Evolutionary conservation across 2,888 invertebrate genomes (phyloP).

Genomic region (Epinotia brunnichana): DNA sequence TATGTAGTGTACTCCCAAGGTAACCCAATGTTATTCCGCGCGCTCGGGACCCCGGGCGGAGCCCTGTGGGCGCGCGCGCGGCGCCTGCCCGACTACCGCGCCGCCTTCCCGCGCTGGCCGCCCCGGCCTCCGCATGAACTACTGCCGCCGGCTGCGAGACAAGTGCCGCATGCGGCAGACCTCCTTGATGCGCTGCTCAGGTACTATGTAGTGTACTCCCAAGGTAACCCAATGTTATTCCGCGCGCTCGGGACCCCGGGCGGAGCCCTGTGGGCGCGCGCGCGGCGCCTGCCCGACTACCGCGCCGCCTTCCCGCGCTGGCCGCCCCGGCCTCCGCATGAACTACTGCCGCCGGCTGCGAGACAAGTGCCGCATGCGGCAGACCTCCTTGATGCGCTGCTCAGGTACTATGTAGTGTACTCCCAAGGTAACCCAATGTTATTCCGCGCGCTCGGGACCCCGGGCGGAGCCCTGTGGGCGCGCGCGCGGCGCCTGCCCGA

Average conservation of each 20-base stretch:
- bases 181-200: constrained; percentile 4
- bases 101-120: constrained; percentile 16
- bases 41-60: too few species aligned
- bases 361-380: neutral
- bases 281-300: constrained; percentile 14
- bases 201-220: too few species aligned
- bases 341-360: neutral
- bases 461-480: too few species aligned
- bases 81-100: constrained; percentile 11
- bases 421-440: too few species aligned
- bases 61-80: too few species aligned
- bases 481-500: constrained; percentile 8
- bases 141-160: neutral
- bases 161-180: constrained; percentile 4
- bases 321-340: neutral
- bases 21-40: too few species aligned
- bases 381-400: constrained; percentile 3
- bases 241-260: too few species aligned
- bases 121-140: neutral
- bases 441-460: too few species aligned
- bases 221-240: too few species aligned
- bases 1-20: too few species aligned
- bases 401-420: too few species aligned
- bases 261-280: too few species aligned
- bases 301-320: constrained; percentile 14